Evolutionary conservation across 1,140 invertebrate genomes (phyloP).

Genomic region (Lycorma delicatula): DNA sequence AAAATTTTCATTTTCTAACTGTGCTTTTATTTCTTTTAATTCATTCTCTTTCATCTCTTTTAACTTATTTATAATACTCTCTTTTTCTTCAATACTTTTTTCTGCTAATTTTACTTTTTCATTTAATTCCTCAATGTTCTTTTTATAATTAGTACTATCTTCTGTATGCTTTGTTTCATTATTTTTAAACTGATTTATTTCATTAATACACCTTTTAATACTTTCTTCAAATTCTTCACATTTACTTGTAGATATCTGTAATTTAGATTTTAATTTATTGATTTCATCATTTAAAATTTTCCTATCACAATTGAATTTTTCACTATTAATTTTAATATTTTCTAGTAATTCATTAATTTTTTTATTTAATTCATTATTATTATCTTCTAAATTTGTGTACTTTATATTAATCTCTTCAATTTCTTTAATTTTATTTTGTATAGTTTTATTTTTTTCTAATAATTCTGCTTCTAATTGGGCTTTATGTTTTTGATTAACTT

Average conservation of each 20-base stretch:
- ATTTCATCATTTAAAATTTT: slow-evolving; percentile 7
- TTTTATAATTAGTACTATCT: slow-evolving; percentile 36
- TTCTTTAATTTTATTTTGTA: no score
- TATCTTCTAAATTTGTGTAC: no score
- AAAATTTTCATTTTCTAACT: no score
- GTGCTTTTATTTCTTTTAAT: slow-evolving; percentile 32
- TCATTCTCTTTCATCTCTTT: slow-evolving; percentile 31
- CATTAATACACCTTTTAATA: slow-evolving; percentile 39
- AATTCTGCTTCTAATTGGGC: no score
- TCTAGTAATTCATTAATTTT: no score
- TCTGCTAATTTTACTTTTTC: slow-evolving; percentile 11
- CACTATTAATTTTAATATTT: no score
- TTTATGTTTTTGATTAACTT: no score
- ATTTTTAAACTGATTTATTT: slow-evolving; percentile 44
- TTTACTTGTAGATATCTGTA: slow-evolving; percentile 30
- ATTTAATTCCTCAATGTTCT: slow-evolving; percentile 27
- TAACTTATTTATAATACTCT: slow-evolving; percentile 35
- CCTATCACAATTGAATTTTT: slow-evolving; percentile 17
- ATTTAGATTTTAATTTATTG: slow-evolving; percentile 41
- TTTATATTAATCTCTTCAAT: no score
- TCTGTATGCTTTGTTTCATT: no score
- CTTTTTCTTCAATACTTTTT: slow-evolving; percentile 25
- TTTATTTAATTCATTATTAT: no score
- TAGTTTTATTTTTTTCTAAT: no score
- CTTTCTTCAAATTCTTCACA: slow-evolving; percentile 36